Evolutionary conservation across 2,797 vertebrate genomes (phyloP), one percentile per base, ranked within the genome.

Genomic region (Brachyalestes nurse): DNA sequence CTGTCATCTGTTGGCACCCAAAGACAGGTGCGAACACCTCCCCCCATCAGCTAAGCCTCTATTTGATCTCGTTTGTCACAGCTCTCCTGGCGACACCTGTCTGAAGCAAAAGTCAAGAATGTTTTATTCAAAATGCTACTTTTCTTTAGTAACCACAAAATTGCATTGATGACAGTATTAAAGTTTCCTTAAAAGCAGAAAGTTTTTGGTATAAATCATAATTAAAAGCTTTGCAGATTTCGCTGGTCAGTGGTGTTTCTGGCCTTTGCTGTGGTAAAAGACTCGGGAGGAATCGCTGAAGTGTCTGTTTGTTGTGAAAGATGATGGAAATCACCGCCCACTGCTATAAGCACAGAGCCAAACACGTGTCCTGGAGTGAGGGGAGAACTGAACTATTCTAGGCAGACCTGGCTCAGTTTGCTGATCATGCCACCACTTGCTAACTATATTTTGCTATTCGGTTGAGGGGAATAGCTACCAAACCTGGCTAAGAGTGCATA

Each of bases 1-100:
- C 81, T 87, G 87, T 92, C 91, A 91, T 90, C 84, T 88, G 71
- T 83, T 91, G 89, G 92, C 82, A 72, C 88, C 84, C 79, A 79
- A 62, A 51, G 87, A 90, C 92, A 93, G 91, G 91, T 92, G 93
- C 83, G n/a, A 25, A 10, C 38, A n/a, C 38, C 62, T 13, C 28
- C 47, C 23, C 12, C 60, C 51, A 70, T 89, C 89, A 90, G 87
- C 83, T 78, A 89, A 87, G 87, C 78, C 21, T 45, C 80, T 69
- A 79, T 88, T 87, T 79, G 73, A 70, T 85, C 79, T 87, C 83
- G 87, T 88, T 89, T 90, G 89, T 91, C 87, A 89, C 84, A 81
- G 75, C 69, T 78, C 21, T 0, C 9, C 86, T 82, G 86, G 75
- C 84, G 81, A 83, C 85, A 85, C 86, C 86, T 87, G 61, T 84